These are phyloP conservation scores for Trachymyrmex cornetzi DNA, from an alignment of 1,140 invertebrate genomes.

Conservation along the genomic window DNA sequence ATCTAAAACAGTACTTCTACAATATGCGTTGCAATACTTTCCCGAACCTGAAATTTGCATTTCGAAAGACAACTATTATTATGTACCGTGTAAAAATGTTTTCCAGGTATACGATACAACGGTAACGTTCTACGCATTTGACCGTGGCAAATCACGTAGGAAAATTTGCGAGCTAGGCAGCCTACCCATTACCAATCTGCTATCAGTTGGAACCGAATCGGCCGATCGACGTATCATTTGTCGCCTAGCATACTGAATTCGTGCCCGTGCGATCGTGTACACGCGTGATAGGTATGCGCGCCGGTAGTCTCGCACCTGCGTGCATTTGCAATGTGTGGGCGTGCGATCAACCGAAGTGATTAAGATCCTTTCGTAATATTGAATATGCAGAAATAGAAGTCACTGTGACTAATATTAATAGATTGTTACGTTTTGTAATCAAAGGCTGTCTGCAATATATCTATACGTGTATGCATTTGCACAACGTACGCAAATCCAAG, in stretches of 20 bases:
- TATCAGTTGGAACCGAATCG: conserved; percentile 42
- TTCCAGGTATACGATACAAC: background rate
- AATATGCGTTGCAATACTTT: background rate
- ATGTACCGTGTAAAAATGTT: conserved; percentile 2
- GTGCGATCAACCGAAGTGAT: background rate
- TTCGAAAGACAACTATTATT: conserved; percentile 36
- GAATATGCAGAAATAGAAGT: conserved; percentile 38
- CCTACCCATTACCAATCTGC: conserved; percentile 22
- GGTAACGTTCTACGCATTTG: conserved; percentile 10
- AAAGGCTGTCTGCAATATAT: background rate
- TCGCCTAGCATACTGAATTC: conserved; percentile 46
- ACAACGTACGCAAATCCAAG: background rate
- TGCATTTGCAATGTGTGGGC: conserved; percentile 20
- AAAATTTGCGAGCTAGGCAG: conserved; percentile 9
- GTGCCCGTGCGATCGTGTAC: conserved; percentile 27
- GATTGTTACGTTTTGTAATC: background rate
- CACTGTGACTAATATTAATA: background rate
- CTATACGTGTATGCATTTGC: background rate
- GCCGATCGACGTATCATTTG: conserved; percentile 46
- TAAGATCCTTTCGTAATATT: background rate
- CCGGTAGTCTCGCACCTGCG: conserved; percentile 43
- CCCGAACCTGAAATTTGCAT: conserved; percentile 19
- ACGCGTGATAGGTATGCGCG: conserved; percentile 3
- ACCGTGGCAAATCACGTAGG: conserved; percentile 4
- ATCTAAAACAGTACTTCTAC: conserved; percentile 13